phyloP scores from a whole-genome alignment of 2,113 vertebrate species.

The Microtus oregoni region DNA sequence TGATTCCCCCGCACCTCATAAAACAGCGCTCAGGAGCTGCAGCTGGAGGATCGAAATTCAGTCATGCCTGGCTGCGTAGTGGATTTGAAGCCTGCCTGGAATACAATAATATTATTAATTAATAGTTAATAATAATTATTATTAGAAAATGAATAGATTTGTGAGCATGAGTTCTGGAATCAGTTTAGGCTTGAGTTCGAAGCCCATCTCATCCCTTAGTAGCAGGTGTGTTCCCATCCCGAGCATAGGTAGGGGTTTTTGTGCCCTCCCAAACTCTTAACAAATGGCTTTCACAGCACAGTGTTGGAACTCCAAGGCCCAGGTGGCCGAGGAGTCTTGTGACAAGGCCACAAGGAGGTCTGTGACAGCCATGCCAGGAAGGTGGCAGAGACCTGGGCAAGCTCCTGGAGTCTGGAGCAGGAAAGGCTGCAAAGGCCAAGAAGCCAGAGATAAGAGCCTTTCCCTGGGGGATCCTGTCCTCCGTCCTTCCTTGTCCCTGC shows the following conservation, averaged over 20 bases:
- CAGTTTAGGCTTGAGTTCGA: slow-evolving; percentile 1
- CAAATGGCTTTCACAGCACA: background rate
- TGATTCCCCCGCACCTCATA: too few relatives aligned
- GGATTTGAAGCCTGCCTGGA: background rate
- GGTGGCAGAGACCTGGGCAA: accelerated
- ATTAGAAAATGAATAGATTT: background rate
- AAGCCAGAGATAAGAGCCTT: background rate
- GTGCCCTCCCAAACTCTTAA: background rate
- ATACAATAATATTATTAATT: background rate
- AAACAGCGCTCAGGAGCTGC: background rate
- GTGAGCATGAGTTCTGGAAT: background rate
- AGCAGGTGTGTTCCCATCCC: background rate
- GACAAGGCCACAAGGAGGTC: accelerated
- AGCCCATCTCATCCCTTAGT: background rate
- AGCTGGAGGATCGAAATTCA: background rate
- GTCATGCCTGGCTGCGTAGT: background rate
- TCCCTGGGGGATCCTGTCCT: background rate
- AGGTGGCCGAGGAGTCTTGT: background rate
- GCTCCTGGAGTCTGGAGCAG: background rate
- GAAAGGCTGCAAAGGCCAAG: accelerated
- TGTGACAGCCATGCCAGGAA: background rate
- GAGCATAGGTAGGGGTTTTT: background rate
- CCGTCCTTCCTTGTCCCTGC: background rate
- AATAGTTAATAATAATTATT: background rate
- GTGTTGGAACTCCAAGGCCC: background rate